These are phyloP conservation scores for Cerastis leucographa DNA, from an alignment of 2,888 invertebrate species.

Conservation along the genomic window DNA sequence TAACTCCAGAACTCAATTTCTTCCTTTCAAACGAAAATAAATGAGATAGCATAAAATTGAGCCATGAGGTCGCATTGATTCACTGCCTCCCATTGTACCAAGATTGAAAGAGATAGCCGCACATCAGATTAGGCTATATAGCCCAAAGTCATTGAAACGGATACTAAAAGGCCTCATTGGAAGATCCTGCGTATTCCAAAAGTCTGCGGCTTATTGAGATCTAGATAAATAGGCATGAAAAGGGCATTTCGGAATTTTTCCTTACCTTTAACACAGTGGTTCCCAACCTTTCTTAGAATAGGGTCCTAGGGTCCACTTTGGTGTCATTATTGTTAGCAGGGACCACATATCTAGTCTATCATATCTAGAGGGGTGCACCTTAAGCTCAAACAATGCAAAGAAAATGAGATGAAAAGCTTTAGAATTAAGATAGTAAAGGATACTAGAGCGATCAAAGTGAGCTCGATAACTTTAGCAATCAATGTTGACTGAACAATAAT, in stretches of 20 bases:
- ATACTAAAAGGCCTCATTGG: conserved; percentile 43
- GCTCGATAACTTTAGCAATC: too few relatives aligned
- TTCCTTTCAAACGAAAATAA: conserved; percentile 29
- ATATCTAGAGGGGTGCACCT: too few relatives aligned
- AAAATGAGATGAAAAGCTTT: too few relatives aligned
- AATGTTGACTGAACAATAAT: too few relatives aligned
- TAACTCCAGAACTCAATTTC: conserved; percentile 3
- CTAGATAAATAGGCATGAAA: conserved; percentile 41
- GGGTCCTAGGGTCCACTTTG: too few relatives aligned
- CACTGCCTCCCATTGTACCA: conserved; percentile 39
- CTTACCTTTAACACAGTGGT: too few relatives aligned
- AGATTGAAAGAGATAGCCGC: conserved; percentile 54
- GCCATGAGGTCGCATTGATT: conserved; percentile 50
- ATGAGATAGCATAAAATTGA: conserved; percentile 47
- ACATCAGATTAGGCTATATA: conserved; percentile 44
- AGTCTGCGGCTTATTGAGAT: conserved; percentile 40
- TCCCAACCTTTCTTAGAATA: too few relatives aligned
- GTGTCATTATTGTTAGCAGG: too few relatives aligned
- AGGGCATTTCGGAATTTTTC: conserved; percentile 7
- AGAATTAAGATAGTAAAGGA: too few relatives aligned
- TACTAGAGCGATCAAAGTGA: too few relatives aligned
- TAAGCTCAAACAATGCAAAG: too few relatives aligned
- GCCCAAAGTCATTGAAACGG: conserved; percentile 44
- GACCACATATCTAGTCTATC: too few relatives aligned
- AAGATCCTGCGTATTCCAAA: conserved; percentile 30